These are phyloP conservation scores for Acanthisitta chloris DNA, from an alignment of 2,113 vertebrate genomes.

Conservation along the genomic window DNA sequence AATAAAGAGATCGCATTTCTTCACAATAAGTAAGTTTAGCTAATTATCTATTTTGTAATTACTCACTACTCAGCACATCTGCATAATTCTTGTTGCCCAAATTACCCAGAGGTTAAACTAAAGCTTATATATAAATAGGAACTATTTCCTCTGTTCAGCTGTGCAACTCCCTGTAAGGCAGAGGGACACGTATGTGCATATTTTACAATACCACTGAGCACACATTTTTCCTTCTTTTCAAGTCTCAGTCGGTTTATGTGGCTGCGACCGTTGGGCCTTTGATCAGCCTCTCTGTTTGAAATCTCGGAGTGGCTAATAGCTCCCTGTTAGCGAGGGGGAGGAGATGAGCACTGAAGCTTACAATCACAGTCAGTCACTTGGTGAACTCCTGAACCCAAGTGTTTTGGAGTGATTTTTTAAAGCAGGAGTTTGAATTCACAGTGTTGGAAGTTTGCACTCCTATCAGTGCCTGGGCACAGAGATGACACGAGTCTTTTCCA, in stretches of 20 bases:
- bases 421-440: background rate
- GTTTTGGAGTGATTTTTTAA: slow-evolving; percentile 13
- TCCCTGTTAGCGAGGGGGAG: slow-evolving; percentile 31
- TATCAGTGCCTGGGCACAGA: background rate
- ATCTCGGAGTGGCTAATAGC: slow-evolving; percentile 4
- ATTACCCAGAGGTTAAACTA: background rate
- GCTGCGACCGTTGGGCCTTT: background rate
- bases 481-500: background rate
- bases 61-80: background rate
- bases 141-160: background rate
- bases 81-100: background rate
- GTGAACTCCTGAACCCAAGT: slow-evolving; percentile 18
- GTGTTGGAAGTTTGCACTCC: background rate
- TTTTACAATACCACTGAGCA: slow-evolving; percentile 7
- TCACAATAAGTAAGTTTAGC: background rate
- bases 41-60: background rate
- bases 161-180: background rate
- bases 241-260: slow-evolving; percentile 7
- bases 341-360: slow-evolving; percentile 17
- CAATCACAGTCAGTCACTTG: background rate
- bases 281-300: slow-evolving; percentile 44
- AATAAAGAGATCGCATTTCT: background rate
- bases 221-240: slow-evolving; percentile 1
- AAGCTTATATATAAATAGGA: background rate
- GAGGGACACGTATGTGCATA: slow-evolving; percentile 1